These are phyloP conservation scores for Gymnorhina tibicen DNA, from an alignment of 2,113 vertebrate genomes.

Conservation along the genomic window DNA sequence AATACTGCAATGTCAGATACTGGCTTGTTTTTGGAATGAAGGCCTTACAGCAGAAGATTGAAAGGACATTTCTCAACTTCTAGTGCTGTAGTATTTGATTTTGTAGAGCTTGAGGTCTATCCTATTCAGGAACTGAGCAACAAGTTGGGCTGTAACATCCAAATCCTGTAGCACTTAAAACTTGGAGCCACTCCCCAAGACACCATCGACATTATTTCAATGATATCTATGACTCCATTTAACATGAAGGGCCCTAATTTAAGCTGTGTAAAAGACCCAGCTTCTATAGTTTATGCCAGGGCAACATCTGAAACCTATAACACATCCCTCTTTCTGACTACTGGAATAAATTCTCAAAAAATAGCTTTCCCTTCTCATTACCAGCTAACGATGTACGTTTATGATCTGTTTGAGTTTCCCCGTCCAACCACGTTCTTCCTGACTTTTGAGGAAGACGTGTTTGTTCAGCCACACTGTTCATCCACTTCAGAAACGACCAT, in stretches of 20 bases:
- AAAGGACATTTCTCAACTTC: not conserved
- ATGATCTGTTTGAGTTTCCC: conserved; percentile 1
- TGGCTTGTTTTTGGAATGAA: not conserved
- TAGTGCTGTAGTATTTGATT: not conserved
- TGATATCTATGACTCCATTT: not conserved
- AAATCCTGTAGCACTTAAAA: not conserved
- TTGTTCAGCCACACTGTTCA: not conserved
- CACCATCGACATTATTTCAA: not conserved
- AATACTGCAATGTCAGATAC: not conserved
- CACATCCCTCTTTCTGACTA: not conserved
- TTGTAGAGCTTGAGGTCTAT: not conserved
- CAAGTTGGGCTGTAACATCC: not conserved
- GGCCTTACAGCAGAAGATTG: not conserved
- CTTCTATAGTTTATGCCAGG: not conserved
- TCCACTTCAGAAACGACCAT: not conserved
- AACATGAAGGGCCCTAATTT: not conserved
- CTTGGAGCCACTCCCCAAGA: not conserved
- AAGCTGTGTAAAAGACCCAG: not conserved
- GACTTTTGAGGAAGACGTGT: not conserved
- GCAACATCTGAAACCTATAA: not conserved
- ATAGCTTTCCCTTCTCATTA: not conserved
- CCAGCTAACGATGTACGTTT: not conserved
- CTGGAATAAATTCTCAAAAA: not conserved
- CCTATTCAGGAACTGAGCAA: not conserved
- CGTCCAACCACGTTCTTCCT: not conserved